Base-by-base conservation (phyloP, 2,113 vertebrate genomes). In the Dicrurus megarhynchus region DNA sequence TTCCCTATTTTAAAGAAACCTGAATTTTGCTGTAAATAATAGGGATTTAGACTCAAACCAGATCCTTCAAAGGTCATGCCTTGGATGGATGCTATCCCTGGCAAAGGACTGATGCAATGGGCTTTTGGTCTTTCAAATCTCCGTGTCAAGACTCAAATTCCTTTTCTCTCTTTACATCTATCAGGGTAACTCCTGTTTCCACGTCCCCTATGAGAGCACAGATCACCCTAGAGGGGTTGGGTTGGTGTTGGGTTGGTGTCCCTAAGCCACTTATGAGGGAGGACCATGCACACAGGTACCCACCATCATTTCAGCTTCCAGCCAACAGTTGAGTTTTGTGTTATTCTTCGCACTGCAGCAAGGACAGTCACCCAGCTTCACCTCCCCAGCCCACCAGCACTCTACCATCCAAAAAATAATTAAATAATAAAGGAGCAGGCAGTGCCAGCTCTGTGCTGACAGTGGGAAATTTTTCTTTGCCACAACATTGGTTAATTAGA, bases 401-500 rank as follows among this genome's bases (percentile, higher is more conserved):
- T 63, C 56, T 1, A 17, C 26, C 89, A 90, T 57, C 65, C 59
- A 33, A 75, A 91, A 63, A n/a, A 27, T 12, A 10, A 60, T 68
- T 26, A 69, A 82, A 87, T 56, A 69, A 64, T 35, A 47, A 57
- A 47, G 35, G 27, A 47, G 55, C 79, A 86, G 80, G 74, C 94
- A 92, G 94, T 68, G 95, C 91, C 92, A 94, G 90, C 88, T 95
- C 97, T 77, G n/a, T 46, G 69, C 93, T 96, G 95, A 97, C 50
- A 73, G 89, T 56, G 88, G 80, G 95, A 95, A 97, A 89, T 90
- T 97, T 95, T 95, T 80, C 93, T 94, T 80, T 76, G 95, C 97
- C 94, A 80, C 96, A 94, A 77, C 52, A 74, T 42, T 61, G 94
- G 96, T 96, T 97, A 97, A 98, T 97, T 96, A 96, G 88, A 93